These are phyloP conservation scores for Melolontha melolontha DNA, from an alignment of 2,888 invertebrate species.

Conservation along the genomic window DNA sequence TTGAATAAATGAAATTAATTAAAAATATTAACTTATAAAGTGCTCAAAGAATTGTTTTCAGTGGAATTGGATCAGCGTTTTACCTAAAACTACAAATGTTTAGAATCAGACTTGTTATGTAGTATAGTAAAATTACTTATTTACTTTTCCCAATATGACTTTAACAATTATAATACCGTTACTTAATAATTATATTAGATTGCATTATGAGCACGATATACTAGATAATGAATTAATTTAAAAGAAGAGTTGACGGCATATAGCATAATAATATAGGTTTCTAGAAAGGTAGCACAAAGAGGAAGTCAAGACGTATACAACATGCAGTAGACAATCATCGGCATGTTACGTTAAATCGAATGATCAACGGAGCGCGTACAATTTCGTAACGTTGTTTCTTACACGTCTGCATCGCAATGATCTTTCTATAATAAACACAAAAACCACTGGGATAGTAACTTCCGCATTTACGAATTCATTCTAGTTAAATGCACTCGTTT, in stretches of 20 bases:
- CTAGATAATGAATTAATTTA: conserved; percentile 1
- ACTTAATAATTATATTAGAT: no score
- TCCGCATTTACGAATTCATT: conserved; percentile 17
- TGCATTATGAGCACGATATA: neutral
- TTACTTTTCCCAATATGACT: no score
- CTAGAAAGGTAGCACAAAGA: conserved; percentile 13
- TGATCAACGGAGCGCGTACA: conserved; percentile 14
- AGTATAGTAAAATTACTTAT: no score
- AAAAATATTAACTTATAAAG: no score
- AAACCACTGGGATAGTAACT: conserved; percentile 14
- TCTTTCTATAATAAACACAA: conserved; percentile 16
- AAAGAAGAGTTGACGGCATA: conserved; percentile 3
- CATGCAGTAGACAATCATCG: conserved; percentile 1
- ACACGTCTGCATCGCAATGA: conserved; percentile 9
- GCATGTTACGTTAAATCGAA: conserved; percentile 19
- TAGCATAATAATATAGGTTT: conserved; percentile 10
- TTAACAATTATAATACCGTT: no score
- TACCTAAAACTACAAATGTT: no score
- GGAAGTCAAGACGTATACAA: conserved; percentile 7
- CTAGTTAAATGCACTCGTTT: conserved; percentile 6
- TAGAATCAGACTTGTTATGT: no score
- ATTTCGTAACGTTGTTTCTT: conserved; percentile 19
- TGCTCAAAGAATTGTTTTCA: no score
- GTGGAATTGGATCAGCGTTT: no score
- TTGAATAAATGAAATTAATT: no score